These are phyloP conservation scores for Solea solea DNA, from an alignment of 2,113 vertebrate genomes.

Conservation along the genomic window DNA sequence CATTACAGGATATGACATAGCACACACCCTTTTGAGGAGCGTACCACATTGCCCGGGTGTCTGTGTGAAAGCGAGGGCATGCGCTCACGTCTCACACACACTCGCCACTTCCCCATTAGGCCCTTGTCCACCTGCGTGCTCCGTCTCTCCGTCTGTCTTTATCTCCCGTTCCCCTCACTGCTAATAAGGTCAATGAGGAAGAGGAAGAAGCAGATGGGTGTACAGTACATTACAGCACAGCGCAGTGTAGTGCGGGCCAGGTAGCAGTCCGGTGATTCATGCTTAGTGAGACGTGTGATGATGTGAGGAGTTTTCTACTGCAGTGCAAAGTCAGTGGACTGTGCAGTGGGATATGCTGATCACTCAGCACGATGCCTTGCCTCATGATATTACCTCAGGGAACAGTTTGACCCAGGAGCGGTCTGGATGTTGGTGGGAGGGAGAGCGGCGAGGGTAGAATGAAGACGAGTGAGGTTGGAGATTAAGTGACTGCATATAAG, in stretches of 20 bases:
- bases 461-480: constrained; percentile 48
- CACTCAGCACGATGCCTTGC: constrained; percentile 58
- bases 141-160: constrained; percentile 61
- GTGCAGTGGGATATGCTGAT: constrained; percentile 62
- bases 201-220: constrained; percentile 70
- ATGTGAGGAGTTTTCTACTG: constrained; percentile 67
- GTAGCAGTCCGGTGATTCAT: constrained; percentile 67
- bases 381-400: constrained; percentile 70
- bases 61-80: constrained; percentile 50
- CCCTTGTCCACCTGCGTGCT: constrained; percentile 73
- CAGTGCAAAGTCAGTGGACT: constrained; percentile 66
- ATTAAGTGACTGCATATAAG: constrained; percentile 67
- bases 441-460: constrained; percentile 13
- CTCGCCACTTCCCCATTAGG: constrained; percentile 71
- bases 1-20: constrained; percentile 84
- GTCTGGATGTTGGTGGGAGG: constrained; percentile 39
- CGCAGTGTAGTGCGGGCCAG: constrained; percentile 40
- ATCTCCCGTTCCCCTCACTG: constrained; percentile 56
- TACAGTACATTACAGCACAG: constrained; percentile 70
- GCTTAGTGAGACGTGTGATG: constrained; percentile 68
- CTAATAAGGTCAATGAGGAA: constrained; percentile 80
- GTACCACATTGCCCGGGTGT: constrained; percentile 53
- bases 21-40: constrained; percentile 75
- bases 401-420: constrained; percentile 64
- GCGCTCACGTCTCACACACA: constrained; percentile 44